These are phyloP conservation scores for Ditylenchus dipsaci DNA, from an alignment of 1,140 invertebrate species.

Conservation along the genomic window DNA sequence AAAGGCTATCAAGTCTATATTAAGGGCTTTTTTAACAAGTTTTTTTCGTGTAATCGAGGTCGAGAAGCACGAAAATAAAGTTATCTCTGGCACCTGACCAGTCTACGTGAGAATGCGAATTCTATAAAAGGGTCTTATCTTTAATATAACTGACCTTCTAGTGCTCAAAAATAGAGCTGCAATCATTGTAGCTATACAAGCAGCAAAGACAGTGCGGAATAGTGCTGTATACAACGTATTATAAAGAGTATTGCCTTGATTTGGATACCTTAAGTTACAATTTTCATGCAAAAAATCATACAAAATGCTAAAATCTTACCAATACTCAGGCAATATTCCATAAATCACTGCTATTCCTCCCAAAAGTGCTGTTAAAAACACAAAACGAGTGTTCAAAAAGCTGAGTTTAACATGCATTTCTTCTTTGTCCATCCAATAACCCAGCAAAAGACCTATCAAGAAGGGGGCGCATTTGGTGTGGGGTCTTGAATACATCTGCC, in stretches of 20 bases:
- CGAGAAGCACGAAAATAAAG: too few relatives aligned
- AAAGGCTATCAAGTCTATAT: background rate
- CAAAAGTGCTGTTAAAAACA: conserved; percentile 22
- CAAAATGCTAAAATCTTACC: conserved; percentile 27
- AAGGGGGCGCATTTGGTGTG: conserved; percentile 55
- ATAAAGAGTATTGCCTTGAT: conserved; percentile 52
- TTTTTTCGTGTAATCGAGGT: background rate
- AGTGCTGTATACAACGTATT: conserved; percentile 55
- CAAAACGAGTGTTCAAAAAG: background rate
- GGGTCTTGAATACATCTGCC: conserved; percentile 55
- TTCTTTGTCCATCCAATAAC: conserved; percentile 13
- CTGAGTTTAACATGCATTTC: conserved; percentile 7
- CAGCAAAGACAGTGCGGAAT: conserved; percentile 52
- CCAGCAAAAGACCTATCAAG: conserved; percentile 50
- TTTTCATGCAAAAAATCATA: too few relatives aligned
- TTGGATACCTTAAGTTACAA: conserved; percentile 24
- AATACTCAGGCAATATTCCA: conserved; percentile 55
- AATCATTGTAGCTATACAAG: conserved; percentile 43
- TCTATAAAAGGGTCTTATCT: too few relatives aligned
- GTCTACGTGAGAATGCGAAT: too few relatives aligned
- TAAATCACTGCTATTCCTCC: conserved; percentile 41
- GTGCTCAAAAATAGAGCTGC: conserved; percentile 34
- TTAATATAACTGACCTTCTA: background rate
- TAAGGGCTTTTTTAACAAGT: background rate
- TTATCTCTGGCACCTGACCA: too few relatives aligned